Base-by-base conservation (phyloP, 2,888 invertebrate genomes). In the Synergus umbraculus region DNA sequence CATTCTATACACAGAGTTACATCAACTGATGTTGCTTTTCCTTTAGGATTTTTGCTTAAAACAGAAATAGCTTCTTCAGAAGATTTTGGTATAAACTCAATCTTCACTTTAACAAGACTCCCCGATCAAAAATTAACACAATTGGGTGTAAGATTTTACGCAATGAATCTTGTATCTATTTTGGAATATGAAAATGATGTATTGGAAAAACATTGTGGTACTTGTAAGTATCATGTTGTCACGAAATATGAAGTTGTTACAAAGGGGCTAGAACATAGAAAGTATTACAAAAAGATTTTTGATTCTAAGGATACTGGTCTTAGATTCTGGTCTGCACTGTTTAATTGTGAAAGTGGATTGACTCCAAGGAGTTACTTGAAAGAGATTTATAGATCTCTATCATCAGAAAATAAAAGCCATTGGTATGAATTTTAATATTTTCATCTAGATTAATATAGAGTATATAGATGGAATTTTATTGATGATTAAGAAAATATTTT, bases 1-100 rank as follows among this genome's bases (percentile, higher is more conserved):
- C 93, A 93, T 83, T 92, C 92, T 12, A 84, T 93, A 77, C 86
- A 87, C 44, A 89, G 90, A 77, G 84, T 88, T 4, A 85, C 88
- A 5, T 82, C 89, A 0, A 82, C 86, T 10, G 92, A 93, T 77
- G 54, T 83, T 1, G 85, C 83, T 54, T 13, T 91, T n/a, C 92
- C 92, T 0, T 1, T 92, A 3, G 86, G 87, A 22, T 9, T 60
- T 60, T 12, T 60, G 8, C 10, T 60, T 4, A 60, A 60, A 60
- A 18, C 12, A 10, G 91, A 90, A 18, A 84, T 89, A 7, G 83
- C 82, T 22, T 87, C 83, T 44, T 81, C 84, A 29, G 76, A 83
- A 66, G 60, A 77, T 3, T 67, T 89, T 18, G 18, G 9, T 89
- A 88, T 69, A 86, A 91, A 77, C 90, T 90, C 79, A 91, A 92